Base-by-base conservation (phyloP, 2,113 vertebrate species). In the Nibea coibor region DNA sequence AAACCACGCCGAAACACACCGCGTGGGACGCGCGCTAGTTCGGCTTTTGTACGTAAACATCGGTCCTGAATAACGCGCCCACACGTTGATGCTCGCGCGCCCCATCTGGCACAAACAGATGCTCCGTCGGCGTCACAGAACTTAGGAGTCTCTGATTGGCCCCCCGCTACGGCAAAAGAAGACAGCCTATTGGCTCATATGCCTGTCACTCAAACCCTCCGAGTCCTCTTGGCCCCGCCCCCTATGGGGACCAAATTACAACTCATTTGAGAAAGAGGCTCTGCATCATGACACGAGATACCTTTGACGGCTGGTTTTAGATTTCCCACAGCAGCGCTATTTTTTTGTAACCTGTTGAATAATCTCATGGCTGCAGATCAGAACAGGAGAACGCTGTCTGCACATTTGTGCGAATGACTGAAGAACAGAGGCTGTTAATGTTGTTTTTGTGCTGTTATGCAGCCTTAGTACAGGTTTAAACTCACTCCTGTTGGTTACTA, bases 261-360 rank as follows among this genome's bases (percentile, higher is more conserved):
- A 14, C 84, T 88, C 84, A 90, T 91, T 82, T 90, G 87, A 90
- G 86, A 91, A 65, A 81, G 86, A 87, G 84, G 83, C 81, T 82
- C 10, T 8, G 61, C 86, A 75, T 85, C 84, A 45, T 87, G 89
- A 87, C 86, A 90, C 72, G 31, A 86, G 90, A 92, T 88, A 69
- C 82, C 80, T 87, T 19, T 77, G 73, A 81, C 63, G 43, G 72
- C 72, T 47, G 86, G 90, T 91, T 91, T 93, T 88, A 79, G 81
- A 85, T 92, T 90, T 91, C 91, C 83, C 63, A 59, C 57, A 35
- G 68, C 66, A 31, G 64, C 5, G n/a, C 76, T 61, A 47, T 81
- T 64, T 80, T 64, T 78, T 71, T 59, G 65, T 69, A 50, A 69
- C 72, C 80, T 87, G 51, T 80, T 80, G 80, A 77, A 57, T 82